Percentiles rank a stretch among this genome's conserved stretches.
phyloP scores from a whole-genome alignment of 1,140 invertebrate species.

The Sarcophaga peregrina region DNA sequence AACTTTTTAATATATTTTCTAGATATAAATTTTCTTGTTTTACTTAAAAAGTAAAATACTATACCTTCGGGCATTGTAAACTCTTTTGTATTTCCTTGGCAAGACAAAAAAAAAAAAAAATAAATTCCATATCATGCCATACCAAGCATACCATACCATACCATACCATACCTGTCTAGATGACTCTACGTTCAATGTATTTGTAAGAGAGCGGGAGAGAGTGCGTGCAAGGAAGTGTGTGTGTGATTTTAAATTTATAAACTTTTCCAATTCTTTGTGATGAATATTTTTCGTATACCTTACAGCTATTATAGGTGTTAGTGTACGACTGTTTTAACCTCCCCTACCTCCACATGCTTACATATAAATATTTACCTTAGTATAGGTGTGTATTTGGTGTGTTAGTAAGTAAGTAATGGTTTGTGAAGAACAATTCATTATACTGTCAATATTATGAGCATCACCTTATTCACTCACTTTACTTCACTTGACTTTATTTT shows the following conservation, averaged over 20 bases:
- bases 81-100: neutral
- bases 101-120: neutral
- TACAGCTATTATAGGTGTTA: neutral
- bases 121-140: neutral
- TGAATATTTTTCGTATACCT: neutral
- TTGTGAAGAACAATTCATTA: neutral
- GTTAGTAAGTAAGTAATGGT: neutral
- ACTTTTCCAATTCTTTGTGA: slow-evolving; percentile 18
- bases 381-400: neutral
- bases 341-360: no score
- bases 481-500: no score
- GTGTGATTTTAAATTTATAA: slow-evolving; percentile 10
- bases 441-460: slow-evolving; percentile 14
- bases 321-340: neutral
- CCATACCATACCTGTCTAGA: no score
- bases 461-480: no score
- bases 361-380: no score
- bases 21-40: neutral
- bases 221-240: neutral
- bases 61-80: neutral
- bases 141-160: neutral
- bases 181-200: neutral
- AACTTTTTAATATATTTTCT: no score
- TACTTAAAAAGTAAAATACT: neutral
- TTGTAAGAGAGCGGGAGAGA: neutral